Evolutionary conservation across 2,888 invertebrate genomes (phyloP), one percentile per base, ranked within the genome.

Genomic region (Caenorhabditis parvicauda): DNA sequence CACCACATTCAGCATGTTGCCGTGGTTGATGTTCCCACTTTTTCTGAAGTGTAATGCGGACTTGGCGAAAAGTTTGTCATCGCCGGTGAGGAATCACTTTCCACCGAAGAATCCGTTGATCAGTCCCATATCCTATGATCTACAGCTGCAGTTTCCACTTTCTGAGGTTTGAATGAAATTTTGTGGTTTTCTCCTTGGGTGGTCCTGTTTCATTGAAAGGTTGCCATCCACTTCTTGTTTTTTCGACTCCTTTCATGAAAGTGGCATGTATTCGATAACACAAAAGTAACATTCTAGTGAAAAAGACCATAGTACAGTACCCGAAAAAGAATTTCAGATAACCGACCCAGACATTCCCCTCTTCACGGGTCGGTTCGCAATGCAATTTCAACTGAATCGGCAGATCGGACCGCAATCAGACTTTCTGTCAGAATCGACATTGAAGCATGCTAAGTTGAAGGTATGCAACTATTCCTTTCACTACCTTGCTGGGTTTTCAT

Each of bases 141-240:
- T 70, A 25, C 66, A 67, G 52, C 43, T 70, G n/a, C 70, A 70
- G 37, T 48, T 70, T 17, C 70, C 70, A 14, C 32, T 70, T 2
- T 70, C 70, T 2, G 70, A 70, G 55, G 66, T 69, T 17, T 22
- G 25, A 22, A 12, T 9, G 6, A 44, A 27, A 44, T 5, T 7
- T 39, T 39, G 5, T 21, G 22, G 22, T 41, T 21, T 41, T 35
- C 14, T 22, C 14, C 41, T 39, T n/a, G n/a, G n/a, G n/a, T n/a
- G n/a, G n/a, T n/a, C n/a, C n/a, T n/a, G n/a, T n/a, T n/a, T n/a
- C n/a, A n/a, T n/a, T n/a, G n/a, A n/a, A n/a, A n/a, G n/a, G n/a
- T n/a, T n/a, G n/a, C n/a, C n/a, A n/a, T n/a, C n/a, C n/a, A n/a
- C n/a, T n/a, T n/a, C n/a, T n/a, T n/a, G n/a, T n/a, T n/a, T n/a